phyloP scores from a whole-genome alignment of 2,113 vertebrate species.

The Sinosuthora webbiana region DNA sequence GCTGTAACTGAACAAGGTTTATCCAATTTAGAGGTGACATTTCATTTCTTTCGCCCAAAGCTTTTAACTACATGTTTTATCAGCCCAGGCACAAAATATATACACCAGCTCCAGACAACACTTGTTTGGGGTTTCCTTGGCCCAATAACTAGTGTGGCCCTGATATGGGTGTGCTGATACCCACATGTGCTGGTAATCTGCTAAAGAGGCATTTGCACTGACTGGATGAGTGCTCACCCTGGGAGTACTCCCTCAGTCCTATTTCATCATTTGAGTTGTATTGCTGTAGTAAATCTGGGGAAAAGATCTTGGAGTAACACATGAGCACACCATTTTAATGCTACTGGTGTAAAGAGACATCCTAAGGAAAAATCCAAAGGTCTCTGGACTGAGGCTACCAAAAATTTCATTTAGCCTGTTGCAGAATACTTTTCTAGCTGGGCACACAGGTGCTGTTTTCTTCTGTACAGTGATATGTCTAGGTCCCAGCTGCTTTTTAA shows the following conservation, averaged over 20 bases:
- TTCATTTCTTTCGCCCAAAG: not conserved
- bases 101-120: not conserved
- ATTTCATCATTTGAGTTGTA: not conserved
- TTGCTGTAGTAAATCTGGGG: not conserved
- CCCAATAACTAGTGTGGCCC: not conserved
- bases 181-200: not conserved
- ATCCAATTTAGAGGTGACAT: not conserved
- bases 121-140: not conserved
- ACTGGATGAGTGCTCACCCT: not conserved
- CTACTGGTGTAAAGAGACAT: not conserved
- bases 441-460: not conserved
- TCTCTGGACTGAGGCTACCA: not conserved
- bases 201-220: not conserved
- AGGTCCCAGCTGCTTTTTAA: not conserved
- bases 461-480: not conserved
- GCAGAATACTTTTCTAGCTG: not conserved
- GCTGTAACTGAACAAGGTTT: not conserved
- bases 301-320: not conserved
- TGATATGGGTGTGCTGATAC: not conserved
- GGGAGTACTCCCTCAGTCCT: not conserved
- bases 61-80: not conserved
- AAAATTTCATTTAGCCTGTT: not conserved
- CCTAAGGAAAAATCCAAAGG: not conserved
- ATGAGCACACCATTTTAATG: not conserved
- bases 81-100: not conserved